Evolutionary conservation across 2,797 vertebrate species (phyloP).

Genomic region (Gallirallus australis): DNA sequence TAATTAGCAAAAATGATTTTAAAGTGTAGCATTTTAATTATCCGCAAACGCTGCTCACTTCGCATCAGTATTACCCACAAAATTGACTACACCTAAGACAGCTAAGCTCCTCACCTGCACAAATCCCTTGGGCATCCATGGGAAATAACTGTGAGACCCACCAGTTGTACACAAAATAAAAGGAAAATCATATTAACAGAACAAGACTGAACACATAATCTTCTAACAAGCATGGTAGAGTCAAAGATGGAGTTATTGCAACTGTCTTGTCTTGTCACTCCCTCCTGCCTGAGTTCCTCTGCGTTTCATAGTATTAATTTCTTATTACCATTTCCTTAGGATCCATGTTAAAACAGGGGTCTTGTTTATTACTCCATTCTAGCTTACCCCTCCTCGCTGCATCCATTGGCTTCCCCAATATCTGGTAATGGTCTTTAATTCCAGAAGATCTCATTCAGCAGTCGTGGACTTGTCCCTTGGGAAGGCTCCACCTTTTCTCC

Average conservation of each 20-base stretch:
- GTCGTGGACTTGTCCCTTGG: accelerated
- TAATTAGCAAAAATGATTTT: slow-evolving; percentile 50
- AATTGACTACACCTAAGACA: neutral
- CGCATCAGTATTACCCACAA: neutral
- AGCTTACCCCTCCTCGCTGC: neutral
- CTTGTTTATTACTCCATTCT: neutral
- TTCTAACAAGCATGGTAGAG: neutral
- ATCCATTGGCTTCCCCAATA: neutral
- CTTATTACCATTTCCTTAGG: neutral
- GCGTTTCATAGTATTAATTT: neutral
- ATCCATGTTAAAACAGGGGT: neutral
- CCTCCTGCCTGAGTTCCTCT: neutral
- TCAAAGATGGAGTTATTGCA: neutral
- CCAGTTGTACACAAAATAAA: neutral
- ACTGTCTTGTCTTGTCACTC: neutral
- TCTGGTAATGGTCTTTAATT: neutral
- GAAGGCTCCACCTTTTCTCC: neutral
- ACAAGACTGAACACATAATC: neutral
- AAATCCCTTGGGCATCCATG: neutral
- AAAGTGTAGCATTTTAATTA: slow-evolving; percentile 33
- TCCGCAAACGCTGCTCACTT: neutral
- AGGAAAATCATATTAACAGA: neutral
- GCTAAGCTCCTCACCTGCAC: neutral
- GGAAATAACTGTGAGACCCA: neutral
- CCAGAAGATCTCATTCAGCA: neutral